Percentiles rank a stretch among this genome's conserved stretches.
Conservation (phyloP, 2,113 vertebrate genomes). For the Thamnophis sirtalis region DNA sequence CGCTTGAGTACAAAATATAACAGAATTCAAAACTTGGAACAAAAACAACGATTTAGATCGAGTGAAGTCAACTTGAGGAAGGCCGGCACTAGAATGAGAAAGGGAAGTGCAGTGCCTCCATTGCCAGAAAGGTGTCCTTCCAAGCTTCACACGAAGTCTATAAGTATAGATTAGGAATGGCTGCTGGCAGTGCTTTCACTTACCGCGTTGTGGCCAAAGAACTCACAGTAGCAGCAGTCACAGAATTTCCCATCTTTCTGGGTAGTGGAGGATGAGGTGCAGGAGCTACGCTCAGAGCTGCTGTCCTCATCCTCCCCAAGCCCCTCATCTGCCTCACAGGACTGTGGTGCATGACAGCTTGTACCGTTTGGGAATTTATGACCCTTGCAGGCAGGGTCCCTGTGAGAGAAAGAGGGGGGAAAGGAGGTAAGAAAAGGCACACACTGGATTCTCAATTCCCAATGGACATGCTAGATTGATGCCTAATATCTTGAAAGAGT, state of each 20-base stretch:
- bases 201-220: conserved; percentile 99
- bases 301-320: conserved; percentile 94
- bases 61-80: not conserved
- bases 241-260: conserved; percentile 99
- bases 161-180: not conserved
- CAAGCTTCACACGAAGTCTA: rapidly evolving
- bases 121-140: not conserved
- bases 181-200: conserved; percentile 42
- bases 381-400: conserved; percentile 93
- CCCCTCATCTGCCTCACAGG: conserved; percentile 88
- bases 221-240: conserved; percentile 99
- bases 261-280: conserved; percentile 93
- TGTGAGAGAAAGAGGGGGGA: conserved; percentile 42
- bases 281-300: conserved; percentile 97
- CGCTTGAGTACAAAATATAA: not conserved
- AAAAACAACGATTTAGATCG: not conserved
- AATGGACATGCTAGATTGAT: not conserved
- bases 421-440: not conserved
- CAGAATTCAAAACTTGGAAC: not conserved
- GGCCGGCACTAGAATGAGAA: not conserved
- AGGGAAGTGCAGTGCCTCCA: not conserved
- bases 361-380: conserved; percentile 91
- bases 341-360: conserved; percentile 79
- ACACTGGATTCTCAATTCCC: not conserved
- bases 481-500: not conserved